Conservation (phyloP, 2,797 vertebrate species). For the Loris lydekkerianus region DNA sequence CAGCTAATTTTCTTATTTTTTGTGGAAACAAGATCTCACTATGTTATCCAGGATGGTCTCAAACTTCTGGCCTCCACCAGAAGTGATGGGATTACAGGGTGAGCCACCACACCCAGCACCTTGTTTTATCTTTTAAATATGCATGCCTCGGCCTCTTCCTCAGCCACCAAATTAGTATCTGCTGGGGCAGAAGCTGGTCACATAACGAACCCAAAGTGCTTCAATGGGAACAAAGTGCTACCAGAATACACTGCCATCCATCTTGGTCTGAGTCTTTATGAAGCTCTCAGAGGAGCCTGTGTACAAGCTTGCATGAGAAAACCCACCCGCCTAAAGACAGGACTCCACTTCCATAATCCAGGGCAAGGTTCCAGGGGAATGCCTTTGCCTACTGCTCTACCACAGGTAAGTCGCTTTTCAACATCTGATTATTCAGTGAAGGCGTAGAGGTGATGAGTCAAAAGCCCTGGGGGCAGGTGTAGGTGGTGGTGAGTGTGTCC, state of each 20-base stretch:
- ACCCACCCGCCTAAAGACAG: background rate
- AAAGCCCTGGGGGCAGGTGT: background rate
- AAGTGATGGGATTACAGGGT: background rate
- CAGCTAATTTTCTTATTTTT: background rate
- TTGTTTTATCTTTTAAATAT: background rate
- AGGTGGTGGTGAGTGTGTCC: background rate
- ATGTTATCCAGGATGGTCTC: background rate
- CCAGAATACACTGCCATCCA: background rate
- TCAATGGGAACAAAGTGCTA: background rate
- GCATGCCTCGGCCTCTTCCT: background rate
- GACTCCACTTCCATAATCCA: background rate
- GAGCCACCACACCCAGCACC: background rate
- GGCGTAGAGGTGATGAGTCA: background rate
- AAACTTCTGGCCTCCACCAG: background rate
- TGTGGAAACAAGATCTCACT: background rate
- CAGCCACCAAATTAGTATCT: conserved; percentile 4
- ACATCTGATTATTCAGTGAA: background rate
- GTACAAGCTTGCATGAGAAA: background rate
- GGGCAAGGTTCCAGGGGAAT: background rate
- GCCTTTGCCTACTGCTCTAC: background rate
- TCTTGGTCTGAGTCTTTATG: background rate
- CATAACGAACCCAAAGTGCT: background rate
- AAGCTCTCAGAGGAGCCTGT: background rate
- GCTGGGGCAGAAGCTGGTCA: background rate
- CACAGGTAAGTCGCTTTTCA: background rate